Conservation (phyloP, 2,888 invertebrate genomes). For the Tillus elongatus region DNA sequence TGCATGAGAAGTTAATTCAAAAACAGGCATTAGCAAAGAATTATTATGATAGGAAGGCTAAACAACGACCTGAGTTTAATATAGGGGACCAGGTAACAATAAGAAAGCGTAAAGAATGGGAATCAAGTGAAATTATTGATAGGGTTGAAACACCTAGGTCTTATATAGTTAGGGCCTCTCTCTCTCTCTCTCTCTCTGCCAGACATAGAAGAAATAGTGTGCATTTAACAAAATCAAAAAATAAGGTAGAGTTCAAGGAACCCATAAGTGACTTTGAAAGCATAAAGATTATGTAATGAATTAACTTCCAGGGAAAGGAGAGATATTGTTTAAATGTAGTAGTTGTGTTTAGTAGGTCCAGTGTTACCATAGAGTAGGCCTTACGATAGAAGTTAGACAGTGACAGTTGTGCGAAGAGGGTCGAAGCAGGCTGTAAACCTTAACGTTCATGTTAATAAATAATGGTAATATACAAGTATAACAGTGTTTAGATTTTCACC, state of each 20-base stretch:
- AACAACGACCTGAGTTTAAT: conserved; percentile 2
- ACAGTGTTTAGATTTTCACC: too few relatives aligned
- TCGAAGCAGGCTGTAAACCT: too few relatives aligned
- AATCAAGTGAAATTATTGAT: conserved; percentile 5
- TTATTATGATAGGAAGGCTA: conserved; percentile 6
- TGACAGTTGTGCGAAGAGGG: too few relatives aligned
- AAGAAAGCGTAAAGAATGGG: conserved; percentile 8
- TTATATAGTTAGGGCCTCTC: conserved; percentile 9
- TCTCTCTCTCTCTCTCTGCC: neutral
- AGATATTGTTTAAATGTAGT: too few relatives aligned
- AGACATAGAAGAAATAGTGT: conserved; percentile 6
- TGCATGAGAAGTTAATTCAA: neutral
- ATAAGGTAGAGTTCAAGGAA: neutral
- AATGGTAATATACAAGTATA: too few relatives aligned
- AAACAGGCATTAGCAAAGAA: neutral
- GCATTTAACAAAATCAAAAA: conserved; percentile 8
- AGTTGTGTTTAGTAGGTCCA: too few relatives aligned
- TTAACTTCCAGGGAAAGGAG: too few relatives aligned
- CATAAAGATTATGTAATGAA: too few relatives aligned
- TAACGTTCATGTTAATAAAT: too few relatives aligned
- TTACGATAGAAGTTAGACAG: too few relatives aligned
- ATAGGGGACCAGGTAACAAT: conserved; percentile 1
- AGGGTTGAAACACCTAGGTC: conserved; percentile 7
- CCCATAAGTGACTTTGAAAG: too few relatives aligned
- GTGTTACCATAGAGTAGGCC: too few relatives aligned